Conservation (phyloP, 1,140 invertebrate species). For the Drosophila tropicalis region DNA sequence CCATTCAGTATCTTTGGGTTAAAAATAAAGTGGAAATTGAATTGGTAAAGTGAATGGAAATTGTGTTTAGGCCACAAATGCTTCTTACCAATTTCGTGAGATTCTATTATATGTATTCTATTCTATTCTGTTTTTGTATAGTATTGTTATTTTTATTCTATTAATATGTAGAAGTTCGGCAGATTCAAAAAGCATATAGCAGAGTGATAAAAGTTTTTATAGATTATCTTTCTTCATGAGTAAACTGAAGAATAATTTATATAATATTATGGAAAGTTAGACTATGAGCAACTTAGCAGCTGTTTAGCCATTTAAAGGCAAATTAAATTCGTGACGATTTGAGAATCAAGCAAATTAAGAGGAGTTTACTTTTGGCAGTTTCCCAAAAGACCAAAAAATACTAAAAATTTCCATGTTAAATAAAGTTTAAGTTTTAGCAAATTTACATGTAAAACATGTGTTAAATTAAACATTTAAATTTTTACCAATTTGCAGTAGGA, state of each 20-base stretch:
- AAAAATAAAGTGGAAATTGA: constrained; percentile 11
- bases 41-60: not conserved
- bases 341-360: not conserved
- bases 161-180: too few relatives aligned
- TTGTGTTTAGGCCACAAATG: not conserved
- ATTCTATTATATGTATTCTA: too few relatives aligned
- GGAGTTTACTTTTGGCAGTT: not conserved
- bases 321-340: too few relatives aligned
- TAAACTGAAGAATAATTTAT: too few relatives aligned
- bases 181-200: too few relatives aligned
- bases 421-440: not conserved
- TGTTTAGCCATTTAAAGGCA: too few relatives aligned
- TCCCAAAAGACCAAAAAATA: not conserved
- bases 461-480: constrained; percentile 18
- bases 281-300: too few relatives aligned
- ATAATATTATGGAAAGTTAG: too few relatives aligned
- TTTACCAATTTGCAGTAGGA: constrained; percentile 7
- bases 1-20: not conserved
- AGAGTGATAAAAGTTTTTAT: too few relatives aligned
- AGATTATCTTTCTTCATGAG: too few relatives aligned
- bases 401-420: not conserved
- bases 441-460: not conserved
- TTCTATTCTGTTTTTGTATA: too few relatives aligned
- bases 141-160: too few relatives aligned
- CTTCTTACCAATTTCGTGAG: not conserved